A percentile compares a stretch with the other conserved stretches of the same genome.
phyloP scores from a whole-genome alignment of 2,888 invertebrate species.

The Drosophila kanekoi region DNA sequence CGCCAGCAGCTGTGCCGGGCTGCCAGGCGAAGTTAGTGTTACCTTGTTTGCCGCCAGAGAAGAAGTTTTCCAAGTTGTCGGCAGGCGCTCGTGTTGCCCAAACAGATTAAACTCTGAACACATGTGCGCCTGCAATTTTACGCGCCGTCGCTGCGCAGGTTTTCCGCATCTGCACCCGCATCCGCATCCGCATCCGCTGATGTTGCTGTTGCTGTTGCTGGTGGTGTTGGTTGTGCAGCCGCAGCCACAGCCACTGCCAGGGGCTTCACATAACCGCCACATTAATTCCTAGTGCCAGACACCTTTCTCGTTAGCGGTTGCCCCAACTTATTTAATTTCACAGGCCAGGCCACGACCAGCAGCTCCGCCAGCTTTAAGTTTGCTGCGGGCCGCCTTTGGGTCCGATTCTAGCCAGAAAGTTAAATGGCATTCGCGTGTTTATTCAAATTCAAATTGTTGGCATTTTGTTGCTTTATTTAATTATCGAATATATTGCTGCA shows the following conservation, averaged over 20 bases:
- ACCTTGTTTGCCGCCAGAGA: slow-evolving; percentile 65
- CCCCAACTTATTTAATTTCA: slow-evolving; percentile 77
- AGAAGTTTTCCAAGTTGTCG: slow-evolving; percentile 72
- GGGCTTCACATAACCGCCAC: slow-evolving; percentile 72
- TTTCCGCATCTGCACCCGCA: slow-evolving; percentile 23
- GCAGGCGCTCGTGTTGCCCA: slow-evolving; percentile 75
- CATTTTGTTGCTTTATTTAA: slow-evolving; percentile 70
- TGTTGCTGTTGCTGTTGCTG: slow-evolving; percentile 11
- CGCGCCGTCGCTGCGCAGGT: slow-evolving; percentile 63
- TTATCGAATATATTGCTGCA: slow-evolving; percentile 67
- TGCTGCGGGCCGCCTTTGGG: not conserved
- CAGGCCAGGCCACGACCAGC: slow-evolving; percentile 24
- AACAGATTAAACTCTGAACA: slow-evolving; percentile 78
- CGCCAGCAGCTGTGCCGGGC: slow-evolving; percentile 27
- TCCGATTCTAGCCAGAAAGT: slow-evolving; percentile 10
- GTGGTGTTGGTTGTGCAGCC: slow-evolving; percentile 29
- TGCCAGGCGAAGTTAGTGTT: slow-evolving; percentile 78
- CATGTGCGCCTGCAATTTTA: slow-evolving; percentile 79
- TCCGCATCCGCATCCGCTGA: slow-evolving; percentile 4
- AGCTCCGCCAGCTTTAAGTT: slow-evolving; percentile 18
- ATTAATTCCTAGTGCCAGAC: slow-evolving; percentile 81
- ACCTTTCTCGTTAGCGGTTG: slow-evolving; percentile 80
- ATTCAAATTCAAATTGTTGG: slow-evolving; percentile 58
- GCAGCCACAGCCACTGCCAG: slow-evolving; percentile 32
- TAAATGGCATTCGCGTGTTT: slow-evolving; percentile 55